Base-by-base conservation (phyloP, 2,888 invertebrate species). In the Nomada fucata region DNA sequence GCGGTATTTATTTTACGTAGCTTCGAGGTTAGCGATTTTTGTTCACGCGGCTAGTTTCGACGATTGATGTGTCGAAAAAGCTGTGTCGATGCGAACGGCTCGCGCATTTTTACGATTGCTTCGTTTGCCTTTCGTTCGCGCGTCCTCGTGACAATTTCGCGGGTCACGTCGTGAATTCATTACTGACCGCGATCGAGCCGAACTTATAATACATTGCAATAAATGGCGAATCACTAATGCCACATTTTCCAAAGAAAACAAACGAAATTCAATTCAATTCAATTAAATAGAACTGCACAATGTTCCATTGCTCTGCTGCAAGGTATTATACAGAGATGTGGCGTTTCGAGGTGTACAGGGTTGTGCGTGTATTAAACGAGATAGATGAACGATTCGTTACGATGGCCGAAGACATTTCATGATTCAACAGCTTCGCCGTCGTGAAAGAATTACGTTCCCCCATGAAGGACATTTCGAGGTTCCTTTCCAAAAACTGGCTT, bases 21-120 rank as follows among this genome's bases (percentile, higher is more conserved):
- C 44, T 59, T 71, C 52, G 70, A 29, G 70, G 59, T 70, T 55
- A 44, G n/a, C 69, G 60, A 71, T n/a, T 70, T 69, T 47, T 47
- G 69, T 47, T n/a, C 26, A n/a, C 29, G 44, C 26, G 10, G 29
- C 26, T 59, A 26, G 59, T 47, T 70, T 60, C 36, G 36, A 71
- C 60, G 59, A 47, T 70, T 70, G 59, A 52, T 59, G 60, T 15
- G 36, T 36, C 36, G 36, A 36, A 36, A 36, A 36, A 36, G 36
- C 36, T 20, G 47, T 60, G 60, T 71, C 60, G 50, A 50, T 57
- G 23, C 13, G 23, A 20, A 20, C 13, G n/a, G 50, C 5, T 57
- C 57, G 2, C 26, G 69, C 60, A 36, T 71, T 61, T 52, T 42
- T 57, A 44, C 50, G 18, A 36, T 61, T 23, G 11, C 20, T 2